A percentile compares a stretch with the other conserved stretches of the same genome.
Evolutionary conservation across 2,113 vertebrate genomes (phyloP).

Genomic region (Mandrillus leucophaeus): DNA sequence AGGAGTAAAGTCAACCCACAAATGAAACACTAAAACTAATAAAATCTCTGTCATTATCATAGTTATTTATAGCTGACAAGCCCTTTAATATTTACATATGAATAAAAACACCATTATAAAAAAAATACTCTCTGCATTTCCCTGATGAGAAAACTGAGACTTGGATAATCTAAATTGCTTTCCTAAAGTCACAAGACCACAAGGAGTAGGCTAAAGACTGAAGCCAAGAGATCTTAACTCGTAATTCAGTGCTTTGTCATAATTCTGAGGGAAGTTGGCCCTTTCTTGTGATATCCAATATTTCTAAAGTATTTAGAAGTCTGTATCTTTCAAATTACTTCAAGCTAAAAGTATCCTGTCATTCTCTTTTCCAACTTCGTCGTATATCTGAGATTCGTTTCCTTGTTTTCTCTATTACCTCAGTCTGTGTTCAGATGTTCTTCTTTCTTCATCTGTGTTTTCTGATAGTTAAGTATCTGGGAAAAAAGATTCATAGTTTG

Average conservation of each 20-base stretch:
- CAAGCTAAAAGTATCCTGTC: background rate
- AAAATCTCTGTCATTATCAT: background rate
- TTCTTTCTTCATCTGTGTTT: background rate
- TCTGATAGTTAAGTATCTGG: background rate
- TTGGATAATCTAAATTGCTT: background rate
- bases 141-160: background rate
- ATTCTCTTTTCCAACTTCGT: background rate
- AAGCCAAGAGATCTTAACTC: background rate
- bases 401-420: background rate
- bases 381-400: background rate
- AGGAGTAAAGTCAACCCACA: background rate
- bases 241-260: background rate
- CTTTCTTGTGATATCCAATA: background rate
- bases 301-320: background rate
- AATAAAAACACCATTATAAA: background rate
- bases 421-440: background rate
- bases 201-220: background rate
- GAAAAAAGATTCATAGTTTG: background rate
- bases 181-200: background rate
- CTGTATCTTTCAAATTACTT: background rate
- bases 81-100: background rate
- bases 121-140: background rate
- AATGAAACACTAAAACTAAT: background rate
- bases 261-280: background rate
- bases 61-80: background rate